Conservation (phyloP, 1,140 invertebrate species). For the Drosophila eugracilis region DNA sequence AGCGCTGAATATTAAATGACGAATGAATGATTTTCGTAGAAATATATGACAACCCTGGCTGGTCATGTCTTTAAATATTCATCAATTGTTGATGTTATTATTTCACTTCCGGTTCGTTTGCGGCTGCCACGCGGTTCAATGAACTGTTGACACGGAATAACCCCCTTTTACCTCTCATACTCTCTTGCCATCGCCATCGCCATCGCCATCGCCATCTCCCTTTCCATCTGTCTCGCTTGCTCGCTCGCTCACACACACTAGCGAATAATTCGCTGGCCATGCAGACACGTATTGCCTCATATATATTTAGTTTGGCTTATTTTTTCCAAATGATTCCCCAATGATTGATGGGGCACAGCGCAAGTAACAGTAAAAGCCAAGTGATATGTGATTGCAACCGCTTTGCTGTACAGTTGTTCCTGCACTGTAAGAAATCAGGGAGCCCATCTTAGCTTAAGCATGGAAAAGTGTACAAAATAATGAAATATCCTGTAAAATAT, state of each 20-base stretch:
- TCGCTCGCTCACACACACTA: constrained; percentile 4
- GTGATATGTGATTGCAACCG: constrained; percentile 47
- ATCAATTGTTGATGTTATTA: constrained; percentile 60
- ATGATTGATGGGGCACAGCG: constrained; percentile 50
- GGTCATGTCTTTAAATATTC: constrained; percentile 39
- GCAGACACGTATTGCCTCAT: constrained; percentile 27
- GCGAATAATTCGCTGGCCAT: constrained; percentile 30
- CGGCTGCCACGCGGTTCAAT: constrained; percentile 40
- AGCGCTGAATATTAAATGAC: constrained; percentile 6
- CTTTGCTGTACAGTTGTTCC: constrained; percentile 5
- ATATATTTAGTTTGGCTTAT: constrained; percentile 22
- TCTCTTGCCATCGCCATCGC: not conserved
- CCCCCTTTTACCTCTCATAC: not conserved
- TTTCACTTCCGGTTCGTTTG: constrained; percentile 42
- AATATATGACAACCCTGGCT: constrained; percentile 12
- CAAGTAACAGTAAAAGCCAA: constrained; percentile 19
- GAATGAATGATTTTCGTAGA: not conserved
- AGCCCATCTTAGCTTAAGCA: no score
- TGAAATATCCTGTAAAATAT: no score
- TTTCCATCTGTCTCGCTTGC: constrained; percentile 4
- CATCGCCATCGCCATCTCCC: no score
- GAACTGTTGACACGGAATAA: constrained; percentile 42
- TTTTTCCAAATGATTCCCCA: constrained; percentile 45
- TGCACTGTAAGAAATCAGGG: constrained; percentile 12
- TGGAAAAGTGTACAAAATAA: no score